phyloP scores from a whole-genome alignment of 2,888 invertebrate species.

The Agrotis puta region DNA sequence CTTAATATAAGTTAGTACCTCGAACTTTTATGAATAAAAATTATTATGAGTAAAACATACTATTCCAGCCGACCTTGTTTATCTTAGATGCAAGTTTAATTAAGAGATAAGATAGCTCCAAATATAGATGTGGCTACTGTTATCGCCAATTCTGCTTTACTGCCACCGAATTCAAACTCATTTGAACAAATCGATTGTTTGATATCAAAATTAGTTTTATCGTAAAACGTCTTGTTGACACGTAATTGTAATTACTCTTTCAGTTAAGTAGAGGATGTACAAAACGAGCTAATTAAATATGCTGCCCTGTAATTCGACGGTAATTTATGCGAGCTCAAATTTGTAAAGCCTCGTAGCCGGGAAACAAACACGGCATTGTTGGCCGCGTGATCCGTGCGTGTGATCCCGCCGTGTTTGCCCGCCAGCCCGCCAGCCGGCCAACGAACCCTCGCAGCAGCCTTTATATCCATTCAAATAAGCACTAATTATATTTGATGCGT shows the following conservation, averaged over 20 bases:
- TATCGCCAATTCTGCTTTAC: conserved; percentile 43
- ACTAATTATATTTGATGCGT: conserved; percentile 89
- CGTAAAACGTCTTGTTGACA: conserved; percentile 14
- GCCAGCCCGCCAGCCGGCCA: conserved; percentile 69
- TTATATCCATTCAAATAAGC: conserved; percentile 86
- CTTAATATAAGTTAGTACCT: not conserved
- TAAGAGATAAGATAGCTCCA: conserved; percentile 54
- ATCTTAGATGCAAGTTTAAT: conserved; percentile 55
- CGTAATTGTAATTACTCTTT: conserved; percentile 27
- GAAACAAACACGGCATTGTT: conserved; percentile 81
- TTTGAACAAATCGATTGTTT: conserved; percentile 36
- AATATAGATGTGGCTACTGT: conserved; percentile 37
- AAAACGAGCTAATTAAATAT: conserved; percentile 70
- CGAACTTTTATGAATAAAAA: not conserved
- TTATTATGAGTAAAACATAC: conserved; percentile 3
- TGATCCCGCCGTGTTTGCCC: conserved; percentile 75
- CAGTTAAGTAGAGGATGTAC: conserved; percentile 43
- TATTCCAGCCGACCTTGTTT: conserved; percentile 44
- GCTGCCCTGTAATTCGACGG: conserved; percentile 71
- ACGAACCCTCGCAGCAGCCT: conserved; percentile 77
- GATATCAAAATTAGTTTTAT: conserved; percentile 33
- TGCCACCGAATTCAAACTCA: conserved; percentile 24
- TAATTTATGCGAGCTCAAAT: conserved; percentile 75
- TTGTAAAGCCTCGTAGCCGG: conserved; percentile 72
- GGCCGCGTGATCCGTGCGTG: conserved; percentile 74